Evolutionary conservation across 2,797 vertebrate genomes (phyloP), one percentile per base, ranked within the genome.

Genomic region (Steatocranus sp.): DNA sequence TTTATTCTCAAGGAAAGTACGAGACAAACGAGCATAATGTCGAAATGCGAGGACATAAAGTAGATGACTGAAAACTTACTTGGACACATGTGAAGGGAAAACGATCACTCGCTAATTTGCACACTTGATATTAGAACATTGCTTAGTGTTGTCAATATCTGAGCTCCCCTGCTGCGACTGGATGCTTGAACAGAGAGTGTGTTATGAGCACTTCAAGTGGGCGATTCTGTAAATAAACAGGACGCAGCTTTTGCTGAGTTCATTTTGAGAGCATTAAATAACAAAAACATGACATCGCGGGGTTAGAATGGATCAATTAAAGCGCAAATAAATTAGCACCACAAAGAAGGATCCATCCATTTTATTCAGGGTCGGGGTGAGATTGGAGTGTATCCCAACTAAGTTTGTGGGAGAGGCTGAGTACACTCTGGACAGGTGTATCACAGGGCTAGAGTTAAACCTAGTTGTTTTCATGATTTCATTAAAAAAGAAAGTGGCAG

Each of bases 91-190:
- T 79, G 50, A 27, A 75, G 34, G 30, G 8, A 79, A 49, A 78
- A 27, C 4, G 36, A 88, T 78, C 58, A 54, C 54, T 87, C 51
- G 75, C 58, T 79, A 32, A 82, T 86, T 79, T 77, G 76, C 63
- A 46, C 30, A 5, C 48, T 74, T 27, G 43, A 34, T 56, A 75
- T 86, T 78, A 76, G 87, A 85, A 56, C 76, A 75, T 20, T 20
- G 81, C 76, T 53, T 25, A 4, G 30, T 30, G 46, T 25, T 80
- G 82, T 89, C 86, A 88, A 84, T 91, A 85, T 88, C 80, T 88
- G 34, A 87, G 80, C 74, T 83, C 74, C 15, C 82, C 76, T 68
- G 84, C 84, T 86, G 89, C 1, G 43, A 43, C 48, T 46, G 74
- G 75, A 80, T 84, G 81, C 80, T 82, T 80, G 36, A 86, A 27